A percentile compares a stretch with the other conserved stretches of the same genome.
phyloP scores from a whole-genome alignment of 2,113 vertebrate species.

The Nestor notabilis region DNA sequence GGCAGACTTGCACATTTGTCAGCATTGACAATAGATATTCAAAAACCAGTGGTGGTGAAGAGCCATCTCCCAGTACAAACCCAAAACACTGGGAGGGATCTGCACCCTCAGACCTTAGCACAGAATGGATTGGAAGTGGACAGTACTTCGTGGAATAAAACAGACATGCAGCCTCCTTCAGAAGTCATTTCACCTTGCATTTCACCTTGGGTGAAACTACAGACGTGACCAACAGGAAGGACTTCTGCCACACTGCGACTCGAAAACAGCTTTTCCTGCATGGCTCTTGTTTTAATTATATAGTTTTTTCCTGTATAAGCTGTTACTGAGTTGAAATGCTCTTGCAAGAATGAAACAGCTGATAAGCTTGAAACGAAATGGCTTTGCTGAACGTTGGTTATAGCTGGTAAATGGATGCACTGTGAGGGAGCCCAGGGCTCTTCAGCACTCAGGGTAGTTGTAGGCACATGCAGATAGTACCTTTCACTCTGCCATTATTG shows the following conservation, averaged over 20 bases:
- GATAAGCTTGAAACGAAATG: neutral
- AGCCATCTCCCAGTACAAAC: neutral
- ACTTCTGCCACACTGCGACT: neutral
- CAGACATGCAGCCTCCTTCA: neutral
- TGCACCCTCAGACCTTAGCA: neutral
- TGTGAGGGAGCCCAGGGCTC: accelerated
- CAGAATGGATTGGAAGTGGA: neutral
- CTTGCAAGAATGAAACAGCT: neutral
- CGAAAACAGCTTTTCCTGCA: neutral
- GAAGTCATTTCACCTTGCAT: neutral
- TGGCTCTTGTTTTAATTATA: neutral
- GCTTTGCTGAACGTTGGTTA: neutral
- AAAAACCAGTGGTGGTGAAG: neutral
- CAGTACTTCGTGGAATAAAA: neutral
- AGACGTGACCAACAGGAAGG: neutral
- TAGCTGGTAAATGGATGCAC: too few relatives aligned
- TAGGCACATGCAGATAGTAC: neutral
- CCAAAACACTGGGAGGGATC: neutral
- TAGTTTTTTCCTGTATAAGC: neutral
- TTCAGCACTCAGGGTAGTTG: neutral
- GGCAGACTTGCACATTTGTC: constrained; percentile 6
- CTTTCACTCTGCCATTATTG: neutral
- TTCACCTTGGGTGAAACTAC: neutral
- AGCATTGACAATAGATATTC: neutral
- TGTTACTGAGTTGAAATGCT: neutral